A percentile compares a stretch with the other conserved stretches of the same genome.
These are phyloP conservation scores for Salticus scenicus DNA, from an alignment of 2,888 invertebrate species.

Conservation along the genomic window DNA sequence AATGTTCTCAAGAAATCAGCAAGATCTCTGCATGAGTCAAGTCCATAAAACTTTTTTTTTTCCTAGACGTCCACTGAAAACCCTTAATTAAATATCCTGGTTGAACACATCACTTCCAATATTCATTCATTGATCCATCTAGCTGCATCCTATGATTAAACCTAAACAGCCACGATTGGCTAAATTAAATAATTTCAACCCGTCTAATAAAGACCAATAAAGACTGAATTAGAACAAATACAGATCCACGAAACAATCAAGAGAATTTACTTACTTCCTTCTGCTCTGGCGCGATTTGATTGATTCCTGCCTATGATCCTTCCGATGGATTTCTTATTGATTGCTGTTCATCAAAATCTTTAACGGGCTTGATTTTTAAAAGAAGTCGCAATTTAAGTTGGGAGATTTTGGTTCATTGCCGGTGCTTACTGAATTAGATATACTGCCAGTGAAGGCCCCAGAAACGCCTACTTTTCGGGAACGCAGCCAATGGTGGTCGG, in stretches of 20 bases:
- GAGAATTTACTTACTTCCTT: conserved; percentile 57
- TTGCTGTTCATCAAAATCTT: conserved; percentile 16
- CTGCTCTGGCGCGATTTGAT: conserved; percentile 22
- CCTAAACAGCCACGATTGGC: conserved; percentile 68
- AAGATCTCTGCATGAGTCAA: conserved; percentile 46
- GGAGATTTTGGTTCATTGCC: conserved; percentile 47
- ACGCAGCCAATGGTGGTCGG: conserved; percentile 26
- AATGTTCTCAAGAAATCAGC: conserved; percentile 48
- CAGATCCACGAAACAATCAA: conserved; percentile 67
- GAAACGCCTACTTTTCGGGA: conserved; percentile 49
- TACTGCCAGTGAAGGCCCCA: conserved; percentile 30
- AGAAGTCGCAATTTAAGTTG: conserved; percentile 68
- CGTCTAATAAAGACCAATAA: conserved; percentile 69
- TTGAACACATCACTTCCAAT: conserved; percentile 51
- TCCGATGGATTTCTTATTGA: conserved; percentile 20
- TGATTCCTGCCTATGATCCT: conserved; percentile 38
- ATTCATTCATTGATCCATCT: conserved; percentile 65
- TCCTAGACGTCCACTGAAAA: conserved; percentile 49
- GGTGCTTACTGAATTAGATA: conserved; percentile 68
- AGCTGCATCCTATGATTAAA: conserved; percentile 66
- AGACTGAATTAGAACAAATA: conserved; percentile 68
- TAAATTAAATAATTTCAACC: conserved; percentile 70
- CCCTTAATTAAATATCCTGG: conserved; percentile 68
- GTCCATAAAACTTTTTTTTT: conserved; percentile 46
- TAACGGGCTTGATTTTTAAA: conserved; percentile 50